A percentile compares a stretch with the other conserved stretches of the same genome.
These are phyloP conservation scores for Sympetrum striolatum DNA, from an alignment of 2,888 invertebrate species.

Conservation along the genomic window DNA sequence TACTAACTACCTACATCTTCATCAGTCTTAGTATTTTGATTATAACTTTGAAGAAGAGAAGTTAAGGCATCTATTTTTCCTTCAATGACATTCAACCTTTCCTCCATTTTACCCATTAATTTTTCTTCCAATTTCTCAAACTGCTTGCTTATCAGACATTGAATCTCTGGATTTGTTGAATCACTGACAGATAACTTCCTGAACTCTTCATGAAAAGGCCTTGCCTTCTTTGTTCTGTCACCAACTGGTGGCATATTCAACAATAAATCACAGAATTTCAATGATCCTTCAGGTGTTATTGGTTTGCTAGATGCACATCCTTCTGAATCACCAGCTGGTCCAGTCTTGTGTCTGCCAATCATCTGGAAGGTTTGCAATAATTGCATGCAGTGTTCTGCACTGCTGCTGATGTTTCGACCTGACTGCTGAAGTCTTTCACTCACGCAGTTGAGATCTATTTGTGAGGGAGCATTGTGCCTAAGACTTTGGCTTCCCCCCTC, in stretches of 20 bases:
- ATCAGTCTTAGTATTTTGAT: neutral
- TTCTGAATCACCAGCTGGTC: neutral
- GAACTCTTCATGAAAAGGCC: neutral
- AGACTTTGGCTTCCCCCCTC: too few relatives aligned
- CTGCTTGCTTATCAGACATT: neutral
- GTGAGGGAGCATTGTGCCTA: too few relatives aligned
- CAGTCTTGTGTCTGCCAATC: neutral
- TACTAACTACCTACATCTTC: neutral
- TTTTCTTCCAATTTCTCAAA: neutral
- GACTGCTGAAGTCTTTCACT: conserved; percentile 15
- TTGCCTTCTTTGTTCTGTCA: neutral
- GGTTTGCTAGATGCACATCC: neutral
- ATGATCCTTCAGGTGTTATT: neutral
- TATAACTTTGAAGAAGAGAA: neutral
- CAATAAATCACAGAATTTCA: conserved; percentile 6
- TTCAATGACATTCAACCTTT: conserved; percentile 1
- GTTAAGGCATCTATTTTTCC: neutral
- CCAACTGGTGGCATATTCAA: neutral
- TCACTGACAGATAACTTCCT: neutral
- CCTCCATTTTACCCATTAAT: neutral
- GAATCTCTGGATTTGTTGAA: neutral
- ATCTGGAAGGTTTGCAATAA: neutral
- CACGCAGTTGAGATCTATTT: neutral
- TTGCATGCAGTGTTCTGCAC: neutral
- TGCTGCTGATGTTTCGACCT: neutral